Conservation (phyloP, 2,113 vertebrate genomes). For the Siniperca chuatsi region DNA sequence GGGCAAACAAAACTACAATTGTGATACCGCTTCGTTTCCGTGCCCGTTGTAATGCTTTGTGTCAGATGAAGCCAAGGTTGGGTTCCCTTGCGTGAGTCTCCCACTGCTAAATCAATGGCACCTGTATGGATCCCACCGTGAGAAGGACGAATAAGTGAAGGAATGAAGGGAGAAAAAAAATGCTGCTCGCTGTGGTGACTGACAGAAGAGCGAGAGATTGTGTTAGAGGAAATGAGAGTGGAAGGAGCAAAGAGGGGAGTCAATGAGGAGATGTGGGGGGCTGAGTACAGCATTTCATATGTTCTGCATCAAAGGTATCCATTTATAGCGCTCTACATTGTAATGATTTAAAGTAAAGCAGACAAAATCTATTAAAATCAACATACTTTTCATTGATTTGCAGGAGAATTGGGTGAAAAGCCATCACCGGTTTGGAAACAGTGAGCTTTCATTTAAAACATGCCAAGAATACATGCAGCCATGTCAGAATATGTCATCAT, state of each 20-base stretch:
- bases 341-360: background rate
- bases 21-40: background rate
- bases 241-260: background rate
- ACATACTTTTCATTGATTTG: background rate
- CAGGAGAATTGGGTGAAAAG: background rate
- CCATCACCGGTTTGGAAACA: background rate
- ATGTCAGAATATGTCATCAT: slow-evolving; percentile 25
- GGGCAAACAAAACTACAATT: background rate
- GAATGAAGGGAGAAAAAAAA: slow-evolving; percentile 2
- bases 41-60: slow-evolving; percentile 7
- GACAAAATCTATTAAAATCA: background rate
- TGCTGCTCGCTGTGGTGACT: slow-evolving; percentile 12
- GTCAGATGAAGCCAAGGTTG: slow-evolving; percentile 25
- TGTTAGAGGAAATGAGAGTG: slow-evolving; percentile 13
- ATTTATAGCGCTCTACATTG: background rate
- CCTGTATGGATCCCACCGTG: slow-evolving; percentile 6
- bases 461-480: slow-evolving; percentile 23
- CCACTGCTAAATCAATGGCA: slow-evolving; percentile 15
- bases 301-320: background rate
- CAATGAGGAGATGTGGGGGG: background rate
- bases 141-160: slow-evolving; percentile 8
- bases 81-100: slow-evolving; percentile 8
- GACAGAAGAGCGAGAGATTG: slow-evolving; percentile 27
- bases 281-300: background rate
- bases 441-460: slow-evolving; percentile 23